Evolutionary conservation across 2,888 invertebrate genomes (phyloP).

Genomic region (Lithosia quadra): DNA sequence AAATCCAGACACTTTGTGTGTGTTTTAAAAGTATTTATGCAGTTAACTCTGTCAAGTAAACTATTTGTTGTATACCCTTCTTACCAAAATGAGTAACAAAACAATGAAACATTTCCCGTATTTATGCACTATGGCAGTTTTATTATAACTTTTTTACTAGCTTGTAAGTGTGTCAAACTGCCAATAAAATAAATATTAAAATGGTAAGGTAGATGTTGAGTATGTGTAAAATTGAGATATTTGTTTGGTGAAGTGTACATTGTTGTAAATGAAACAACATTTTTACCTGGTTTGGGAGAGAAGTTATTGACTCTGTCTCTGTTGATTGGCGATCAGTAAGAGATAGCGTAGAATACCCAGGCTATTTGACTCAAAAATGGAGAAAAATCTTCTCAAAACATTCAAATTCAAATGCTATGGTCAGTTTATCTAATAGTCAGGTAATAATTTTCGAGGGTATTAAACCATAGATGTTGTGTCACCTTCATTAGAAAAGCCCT

Average conservation of each 20-base stretch:
- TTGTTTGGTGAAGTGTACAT: neutral
- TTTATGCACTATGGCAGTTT: slow-evolving; percentile 27
- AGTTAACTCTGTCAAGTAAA: neutral
- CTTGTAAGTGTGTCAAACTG: slow-evolving; percentile 42
- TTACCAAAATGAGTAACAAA: neutral
- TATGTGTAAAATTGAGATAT: neutral
- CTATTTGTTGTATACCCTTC: neutral
- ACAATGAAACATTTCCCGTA: neutral
- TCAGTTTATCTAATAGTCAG: neutral
- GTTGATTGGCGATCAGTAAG: neutral
- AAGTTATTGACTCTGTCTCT: neutral
- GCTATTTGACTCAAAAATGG: neutral
- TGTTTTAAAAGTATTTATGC: slow-evolving; percentile 13
- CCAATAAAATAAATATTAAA: slow-evolving; percentile 28
- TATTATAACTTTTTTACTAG: slow-evolving; percentile 37
- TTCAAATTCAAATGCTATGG: neutral
- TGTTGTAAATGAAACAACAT: neutral
- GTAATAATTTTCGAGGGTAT: neutral
- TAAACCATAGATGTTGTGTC: neutral
- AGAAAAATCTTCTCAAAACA: neutral
- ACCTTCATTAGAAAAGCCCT: too few species aligned
- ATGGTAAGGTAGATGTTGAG: neutral
- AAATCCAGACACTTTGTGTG: slow-evolving; percentile 7
- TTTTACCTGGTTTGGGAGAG: neutral
- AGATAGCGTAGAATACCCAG: neutral